These are phyloP conservation scores for Ctenopoma multispine DNA, from an alignment of 2,797 vertebrate species.

Conservation along the genomic window DNA sequence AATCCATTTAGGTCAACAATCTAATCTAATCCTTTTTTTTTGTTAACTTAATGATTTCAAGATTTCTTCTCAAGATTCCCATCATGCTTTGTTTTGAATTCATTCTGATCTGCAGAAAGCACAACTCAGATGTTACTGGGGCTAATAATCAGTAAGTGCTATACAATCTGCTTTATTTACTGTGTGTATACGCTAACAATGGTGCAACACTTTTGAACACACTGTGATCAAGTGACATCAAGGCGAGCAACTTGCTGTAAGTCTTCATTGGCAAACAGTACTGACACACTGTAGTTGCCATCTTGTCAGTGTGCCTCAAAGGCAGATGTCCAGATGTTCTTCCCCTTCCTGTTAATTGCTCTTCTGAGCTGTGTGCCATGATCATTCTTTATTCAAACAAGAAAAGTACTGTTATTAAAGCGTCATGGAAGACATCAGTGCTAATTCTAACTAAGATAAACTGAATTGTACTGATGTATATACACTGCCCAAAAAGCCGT, in stretches of 20 bases:
- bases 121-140: no score
- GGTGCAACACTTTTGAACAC: background rate
- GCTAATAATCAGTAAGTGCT: no score
- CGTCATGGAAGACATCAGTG: background rate
- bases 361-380: background rate
- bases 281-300: background rate
- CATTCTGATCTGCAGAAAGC: background rate
- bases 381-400: background rate
- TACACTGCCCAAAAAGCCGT: no score
- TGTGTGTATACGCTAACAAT: background rate
- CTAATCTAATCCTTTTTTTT: background rate
- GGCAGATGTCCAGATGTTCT: conserved; percentile 22
- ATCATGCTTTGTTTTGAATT: background rate
- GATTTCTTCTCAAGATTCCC: background rate
- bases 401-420: background rate
- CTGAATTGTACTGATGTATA: background rate
- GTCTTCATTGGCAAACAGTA: background rate
- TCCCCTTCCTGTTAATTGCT: conserved; percentile 3
- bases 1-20: background rate
- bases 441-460: background rate
- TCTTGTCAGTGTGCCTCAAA: conserved; percentile 1
- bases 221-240: background rate
- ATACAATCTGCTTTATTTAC: no score
- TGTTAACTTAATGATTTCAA: background rate
- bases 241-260: no score